These are phyloP conservation scores for Phalacrocorax pelagicus DNA, from an alignment of 2,113 vertebrate genomes.

Conservation along the genomic window DNA sequence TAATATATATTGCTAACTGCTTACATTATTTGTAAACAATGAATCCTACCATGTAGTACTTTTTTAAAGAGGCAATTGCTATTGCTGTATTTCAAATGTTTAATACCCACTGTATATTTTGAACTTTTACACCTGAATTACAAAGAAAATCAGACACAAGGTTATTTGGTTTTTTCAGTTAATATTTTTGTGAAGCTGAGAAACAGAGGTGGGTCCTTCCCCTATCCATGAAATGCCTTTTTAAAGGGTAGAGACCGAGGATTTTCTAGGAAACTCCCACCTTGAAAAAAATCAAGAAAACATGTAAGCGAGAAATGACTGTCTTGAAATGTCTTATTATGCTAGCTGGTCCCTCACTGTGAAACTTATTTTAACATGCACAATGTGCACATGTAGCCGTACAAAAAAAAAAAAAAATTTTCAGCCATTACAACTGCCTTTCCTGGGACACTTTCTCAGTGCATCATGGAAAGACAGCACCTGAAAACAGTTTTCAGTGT, in stretches of 20 bases:
- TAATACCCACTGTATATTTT: neutral
- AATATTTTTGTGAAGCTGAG: neutral
- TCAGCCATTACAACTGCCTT: neutral
- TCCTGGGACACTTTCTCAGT: neutral
- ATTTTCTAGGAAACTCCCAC: neutral
- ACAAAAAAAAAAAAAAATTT: no score
- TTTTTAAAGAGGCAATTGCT: neutral
- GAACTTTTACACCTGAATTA: neutral
- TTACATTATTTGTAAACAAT: neutral
- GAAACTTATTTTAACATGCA: neutral
- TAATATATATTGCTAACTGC: neutral
- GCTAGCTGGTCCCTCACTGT: neutral
- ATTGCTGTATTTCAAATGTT: neutral
- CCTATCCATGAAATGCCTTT: neutral
- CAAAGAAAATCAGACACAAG: neutral
- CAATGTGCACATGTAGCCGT: neutral
- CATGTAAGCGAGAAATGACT: neutral
- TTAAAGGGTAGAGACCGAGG: neutral
- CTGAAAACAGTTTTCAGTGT: neutral
- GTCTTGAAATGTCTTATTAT: neutral
- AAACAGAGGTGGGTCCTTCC: neutral
- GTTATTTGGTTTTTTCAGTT: neutral
- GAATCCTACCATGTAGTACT: neutral
- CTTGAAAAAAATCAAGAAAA: neutral
- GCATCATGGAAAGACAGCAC: neutral